A percentile compares a stretch with the other conserved stretches of the same genome.
phyloP scores from a whole-genome alignment of 2,888 invertebrate genomes.

The Drosophila meridiana region DNA sequence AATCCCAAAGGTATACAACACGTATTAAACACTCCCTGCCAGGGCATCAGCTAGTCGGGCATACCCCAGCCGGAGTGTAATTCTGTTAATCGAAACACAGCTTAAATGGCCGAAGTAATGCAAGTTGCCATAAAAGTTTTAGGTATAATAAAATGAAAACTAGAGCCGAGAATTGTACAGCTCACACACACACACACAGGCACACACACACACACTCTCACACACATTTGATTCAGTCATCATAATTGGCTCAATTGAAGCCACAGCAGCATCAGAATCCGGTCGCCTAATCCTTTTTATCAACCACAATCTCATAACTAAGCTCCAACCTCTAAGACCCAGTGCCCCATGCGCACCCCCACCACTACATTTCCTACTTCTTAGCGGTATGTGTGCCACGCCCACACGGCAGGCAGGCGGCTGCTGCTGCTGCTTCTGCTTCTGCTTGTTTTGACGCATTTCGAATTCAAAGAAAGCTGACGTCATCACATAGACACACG shows the following conservation, averaged over 20 bases:
- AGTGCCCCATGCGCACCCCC: neutral
- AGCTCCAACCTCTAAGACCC: conserved; percentile 2
- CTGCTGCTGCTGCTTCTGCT: conserved; percentile 1
- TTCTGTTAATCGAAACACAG: neutral
- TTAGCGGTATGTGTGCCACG: conserved; percentile 33
- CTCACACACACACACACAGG: neutral
- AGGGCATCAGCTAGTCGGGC: neutral
- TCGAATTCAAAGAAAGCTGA: conserved; percentile 36
- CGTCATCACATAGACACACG: conserved; percentile 37
- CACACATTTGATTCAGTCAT: conserved; percentile 31
- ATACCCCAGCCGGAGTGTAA: neutral
- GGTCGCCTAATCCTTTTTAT: conserved; percentile 43
- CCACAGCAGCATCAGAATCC: conserved; percentile 23
- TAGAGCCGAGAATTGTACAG: neutral
- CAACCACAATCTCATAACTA: conserved; percentile 51
- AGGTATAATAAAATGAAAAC: conserved; percentile 6
- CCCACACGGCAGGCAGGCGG: conserved; percentile 22
- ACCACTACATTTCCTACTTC: neutral
- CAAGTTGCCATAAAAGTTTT: conserved; percentile 1
- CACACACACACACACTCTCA: neutral
- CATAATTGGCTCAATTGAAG: conserved; percentile 61
- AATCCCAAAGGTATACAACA: neutral
- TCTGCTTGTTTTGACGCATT: conserved; percentile 27
- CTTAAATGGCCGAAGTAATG: neutral
- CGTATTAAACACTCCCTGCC: neutral